A percentile compares a stretch with the other conserved stretches of the same genome.
Evolutionary conservation across 1,140 invertebrate species (phyloP).

Genomic region (Phenacoccus solenopsis): DNA sequence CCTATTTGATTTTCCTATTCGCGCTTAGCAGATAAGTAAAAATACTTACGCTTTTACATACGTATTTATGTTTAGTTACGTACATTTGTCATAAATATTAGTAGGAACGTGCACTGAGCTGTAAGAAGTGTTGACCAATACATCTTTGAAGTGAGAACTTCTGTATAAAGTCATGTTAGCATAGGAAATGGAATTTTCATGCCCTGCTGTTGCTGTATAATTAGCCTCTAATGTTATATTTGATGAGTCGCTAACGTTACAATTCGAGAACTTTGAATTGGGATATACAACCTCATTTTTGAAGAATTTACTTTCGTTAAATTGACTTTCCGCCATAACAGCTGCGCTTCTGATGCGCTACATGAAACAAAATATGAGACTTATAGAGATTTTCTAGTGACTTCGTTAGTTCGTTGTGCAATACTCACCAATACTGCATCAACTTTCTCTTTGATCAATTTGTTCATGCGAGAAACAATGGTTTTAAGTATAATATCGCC

Average conservation of each 20-base stretch:
- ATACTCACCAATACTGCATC: constrained; percentile 62
- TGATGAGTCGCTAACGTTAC: background rate
- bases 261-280: constrained; percentile 53
- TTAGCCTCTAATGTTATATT: background rate
- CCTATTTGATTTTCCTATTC: no score
- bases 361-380: background rate
- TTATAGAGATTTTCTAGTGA: background rate
- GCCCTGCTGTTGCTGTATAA: constrained; percentile 18
- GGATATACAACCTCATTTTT: constrained; percentile 44
- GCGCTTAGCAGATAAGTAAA: no score
- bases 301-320: constrained; percentile 34
- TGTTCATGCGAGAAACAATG: constrained; percentile 57
- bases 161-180: constrained; percentile 45
- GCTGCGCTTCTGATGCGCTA: constrained; percentile 57
- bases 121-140: constrained; percentile 63
- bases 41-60: no score
- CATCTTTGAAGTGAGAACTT: constrained; percentile 72
- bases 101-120: constrained; percentile 89
- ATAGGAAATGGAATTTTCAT: constrained; percentile 29
- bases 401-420: no score
- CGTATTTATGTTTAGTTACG: no score
- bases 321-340: constrained; percentile 46
- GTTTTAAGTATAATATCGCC: constrained; percentile 55
- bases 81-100: constrained; percentile 78
- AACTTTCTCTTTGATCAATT: constrained; percentile 68